A percentile compares a stretch with the other conserved stretches of the same genome.
Conservation (phyloP, 2,113 vertebrate species). For the Pluvianellus socialis region DNA sequence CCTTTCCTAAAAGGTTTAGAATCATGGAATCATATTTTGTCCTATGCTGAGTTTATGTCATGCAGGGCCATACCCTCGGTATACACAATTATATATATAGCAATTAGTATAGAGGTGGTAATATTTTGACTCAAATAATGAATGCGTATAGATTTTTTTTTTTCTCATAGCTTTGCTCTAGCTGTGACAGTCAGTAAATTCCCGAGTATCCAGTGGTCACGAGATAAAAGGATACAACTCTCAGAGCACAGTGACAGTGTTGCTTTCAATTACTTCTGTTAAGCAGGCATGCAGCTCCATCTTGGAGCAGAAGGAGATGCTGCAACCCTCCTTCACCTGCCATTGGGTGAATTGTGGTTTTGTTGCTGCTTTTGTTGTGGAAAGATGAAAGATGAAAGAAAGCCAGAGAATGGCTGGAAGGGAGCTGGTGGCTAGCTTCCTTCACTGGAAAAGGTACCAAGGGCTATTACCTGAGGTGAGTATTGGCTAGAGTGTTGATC, state of each 20-base stretch:
- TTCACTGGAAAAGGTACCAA: background rate
- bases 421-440: background rate
- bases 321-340: background rate
- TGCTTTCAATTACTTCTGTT: background rate
- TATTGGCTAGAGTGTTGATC: background rate
- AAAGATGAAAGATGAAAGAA: constrained; percentile 25
- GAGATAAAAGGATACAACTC: background rate
- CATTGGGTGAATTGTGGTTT: background rate
- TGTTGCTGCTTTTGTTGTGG: background rate
- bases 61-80: background rate
- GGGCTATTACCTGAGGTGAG: background rate
- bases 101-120: background rate
- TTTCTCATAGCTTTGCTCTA: background rate
- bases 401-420: background rate
- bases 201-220: background rate
- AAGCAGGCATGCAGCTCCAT: background rate
- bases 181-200: background rate
- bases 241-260: background rate
- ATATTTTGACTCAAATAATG: background rate
- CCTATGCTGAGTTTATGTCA: background rate
- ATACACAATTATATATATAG: background rate
- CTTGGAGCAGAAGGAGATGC: background rate
- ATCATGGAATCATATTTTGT: background rate
- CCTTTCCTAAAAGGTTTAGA: background rate
- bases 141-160: background rate